phyloP scores from a whole-genome alignment of 2,888 invertebrate species.

The Ophonus ardosiacus region DNA sequence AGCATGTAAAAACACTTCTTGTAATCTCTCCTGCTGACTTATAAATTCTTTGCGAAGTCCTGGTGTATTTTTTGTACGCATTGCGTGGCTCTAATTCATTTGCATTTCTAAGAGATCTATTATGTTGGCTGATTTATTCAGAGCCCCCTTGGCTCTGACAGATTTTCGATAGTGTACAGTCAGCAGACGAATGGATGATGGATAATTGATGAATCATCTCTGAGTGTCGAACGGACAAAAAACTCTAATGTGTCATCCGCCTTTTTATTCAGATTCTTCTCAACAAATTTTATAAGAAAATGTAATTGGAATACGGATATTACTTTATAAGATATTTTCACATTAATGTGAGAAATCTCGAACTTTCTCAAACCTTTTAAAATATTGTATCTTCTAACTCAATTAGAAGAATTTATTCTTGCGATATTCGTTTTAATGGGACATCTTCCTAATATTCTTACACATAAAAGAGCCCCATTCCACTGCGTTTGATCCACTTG shows the following conservation, averaged over 20 bases:
- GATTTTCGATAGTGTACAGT: slow-evolving; percentile 50
- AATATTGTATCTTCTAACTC: too few species aligned
- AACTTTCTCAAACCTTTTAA: too few species aligned
- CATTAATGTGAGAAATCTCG: too few species aligned
- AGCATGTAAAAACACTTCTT: not conserved
- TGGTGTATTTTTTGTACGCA: not conserved
- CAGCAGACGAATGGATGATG: slow-evolving; percentile 46
- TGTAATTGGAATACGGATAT: not conserved
- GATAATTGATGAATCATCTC: slow-evolving; percentile 46
- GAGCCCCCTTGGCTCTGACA: slow-evolving; percentile 45
- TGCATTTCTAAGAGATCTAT: slow-evolving; percentile 50
- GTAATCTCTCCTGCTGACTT: too few species aligned
- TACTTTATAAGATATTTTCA: not conserved
- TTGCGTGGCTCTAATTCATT: slow-evolving; percentile 16
- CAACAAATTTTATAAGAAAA: not conserved
- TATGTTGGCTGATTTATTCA: slow-evolving; percentile 42
- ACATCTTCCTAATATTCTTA: too few species aligned
- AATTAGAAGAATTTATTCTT: too few species aligned
- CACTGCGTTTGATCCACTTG: too few species aligned
- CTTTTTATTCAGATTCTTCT: not conserved
- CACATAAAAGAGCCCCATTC: too few species aligned
- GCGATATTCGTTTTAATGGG: too few species aligned
- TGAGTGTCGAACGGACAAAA: not conserved
- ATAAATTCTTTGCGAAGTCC: not conserved
- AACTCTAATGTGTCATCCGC: not conserved